phyloP scores from a whole-genome alignment of 2,113 vertebrate genomes.

The Oceanites oceanicus region DNA sequence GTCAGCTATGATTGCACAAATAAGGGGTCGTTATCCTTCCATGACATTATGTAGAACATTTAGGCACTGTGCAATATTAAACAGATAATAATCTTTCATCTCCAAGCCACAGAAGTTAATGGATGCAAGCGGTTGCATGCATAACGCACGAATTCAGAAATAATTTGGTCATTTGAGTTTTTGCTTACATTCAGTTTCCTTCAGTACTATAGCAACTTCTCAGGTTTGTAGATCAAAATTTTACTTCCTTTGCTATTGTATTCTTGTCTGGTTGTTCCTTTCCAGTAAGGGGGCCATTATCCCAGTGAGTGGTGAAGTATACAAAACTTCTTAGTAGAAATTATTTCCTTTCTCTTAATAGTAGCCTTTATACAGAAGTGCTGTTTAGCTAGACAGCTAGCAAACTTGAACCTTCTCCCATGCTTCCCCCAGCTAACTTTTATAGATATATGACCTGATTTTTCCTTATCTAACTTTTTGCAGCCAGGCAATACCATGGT shows the following conservation, averaged over 20 bases:
- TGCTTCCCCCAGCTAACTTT: not conserved
- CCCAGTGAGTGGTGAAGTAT: not conserved
- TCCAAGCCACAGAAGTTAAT: not conserved
- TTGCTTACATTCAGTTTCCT: not conserved
- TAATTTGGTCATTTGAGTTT: not conserved
- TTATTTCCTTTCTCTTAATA: not conserved
- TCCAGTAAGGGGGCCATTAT: not conserved
- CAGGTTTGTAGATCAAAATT: not conserved
- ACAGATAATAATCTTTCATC: not conserved
- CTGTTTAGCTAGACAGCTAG: not conserved
- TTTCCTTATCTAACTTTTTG: not conserved
- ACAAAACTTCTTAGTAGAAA: not conserved
- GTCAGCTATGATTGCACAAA: not conserved
- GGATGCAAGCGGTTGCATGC: not conserved
- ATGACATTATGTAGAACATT: not conserved
- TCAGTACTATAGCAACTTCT: not conserved
- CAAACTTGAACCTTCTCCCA: not conserved
- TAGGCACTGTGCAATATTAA: not conserved
- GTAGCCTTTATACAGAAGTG: not conserved
- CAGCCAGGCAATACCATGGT: not conserved
- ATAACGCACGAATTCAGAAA: not conserved
- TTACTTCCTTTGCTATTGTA: not conserved
- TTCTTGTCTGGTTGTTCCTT: not conserved
- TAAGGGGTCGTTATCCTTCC: not conserved
- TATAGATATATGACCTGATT: not conserved